A percentile compares a stretch with the other conserved stretches of the same genome.
phyloP scores from a whole-genome alignment of 2,113 vertebrate species.

The Leucoraja erinaceus region DNA sequence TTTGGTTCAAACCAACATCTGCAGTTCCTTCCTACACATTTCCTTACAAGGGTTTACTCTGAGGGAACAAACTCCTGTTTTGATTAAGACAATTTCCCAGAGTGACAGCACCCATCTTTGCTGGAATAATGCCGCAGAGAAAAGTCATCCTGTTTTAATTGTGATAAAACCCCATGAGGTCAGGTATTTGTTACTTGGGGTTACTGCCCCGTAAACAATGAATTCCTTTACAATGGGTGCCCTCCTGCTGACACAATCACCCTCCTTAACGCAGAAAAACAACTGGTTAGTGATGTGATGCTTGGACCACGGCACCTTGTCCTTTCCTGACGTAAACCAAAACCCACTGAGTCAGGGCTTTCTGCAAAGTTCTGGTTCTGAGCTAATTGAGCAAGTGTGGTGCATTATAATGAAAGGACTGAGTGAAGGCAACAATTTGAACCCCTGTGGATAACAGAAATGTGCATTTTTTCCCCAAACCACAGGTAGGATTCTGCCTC shows the following conservation, averaged over 20 bases:
- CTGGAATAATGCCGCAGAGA: too few species aligned
- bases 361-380: background rate
- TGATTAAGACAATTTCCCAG: too few species aligned
- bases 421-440: background rate
- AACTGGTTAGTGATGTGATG: background rate
- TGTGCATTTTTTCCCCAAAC: background rate
- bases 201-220: background rate
- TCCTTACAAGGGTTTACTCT: too few species aligned
- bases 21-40: too few species aligned
- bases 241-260: background rate
- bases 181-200: background rate
- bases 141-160: background rate
- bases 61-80: too few species aligned
- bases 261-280: background rate
- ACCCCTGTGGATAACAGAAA: background rate
- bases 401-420: background rate
- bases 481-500: background rate
- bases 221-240: background rate
- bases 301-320: background rate
- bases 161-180: background rate
- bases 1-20: too few species aligned
- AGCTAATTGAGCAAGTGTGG: background rate
- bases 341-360: background rate
- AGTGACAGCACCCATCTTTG: too few species aligned
- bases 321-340: background rate